Base-by-base conservation (phyloP, 2,797 vertebrate genomes). In the Buceros bicornis region DNA sequence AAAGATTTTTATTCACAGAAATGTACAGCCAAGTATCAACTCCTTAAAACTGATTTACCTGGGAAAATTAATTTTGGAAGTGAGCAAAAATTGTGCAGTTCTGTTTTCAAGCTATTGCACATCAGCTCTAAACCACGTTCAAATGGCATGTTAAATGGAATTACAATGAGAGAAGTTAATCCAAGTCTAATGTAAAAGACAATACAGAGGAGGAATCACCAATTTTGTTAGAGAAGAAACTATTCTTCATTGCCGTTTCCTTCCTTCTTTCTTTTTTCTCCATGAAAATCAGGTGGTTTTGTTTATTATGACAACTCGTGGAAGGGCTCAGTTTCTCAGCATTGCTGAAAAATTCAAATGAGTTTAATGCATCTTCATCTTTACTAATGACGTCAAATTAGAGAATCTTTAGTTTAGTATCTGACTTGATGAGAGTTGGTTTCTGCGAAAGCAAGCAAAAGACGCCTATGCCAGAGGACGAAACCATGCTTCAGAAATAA, bases 1-100 rank as follows among this genome's bases (percentile, higher is more conserved):
- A 87, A 90, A 74, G 33, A 67, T 53, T 93, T 95, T 95, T 93
- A 82, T 96, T 97, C 88, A 86, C 91, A 90, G 78, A 97, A 95
- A 93, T 82, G 14, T 60, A 42, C 22, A 9, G 51, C 31, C 6
- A 82, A 95, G 82, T 64, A 65, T 61, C 76, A 87, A 15, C 84
- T 96, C 79, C 86, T 77, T 90, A 93, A 93, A 92, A 92, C 70
- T 33, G 71, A 92, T 70, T 92, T 89, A 76, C 89, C 70, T 28
- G 12, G 79, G 60, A 88, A 96, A 94, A 88, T 19, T 40, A 81
- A 43, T 89, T 95, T 95, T 66, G 95, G 51, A 95, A 92, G 67
- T 87, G 94, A 82, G 73, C 37, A 93, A 86, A 96, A 93, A 95
- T 70, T 77, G 58, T 82, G 65, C 62, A 50, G 73, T 47, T 87